phyloP scores from a whole-genome alignment of 1,140 invertebrate species.

The Druon quercuslanigerum region DNA sequence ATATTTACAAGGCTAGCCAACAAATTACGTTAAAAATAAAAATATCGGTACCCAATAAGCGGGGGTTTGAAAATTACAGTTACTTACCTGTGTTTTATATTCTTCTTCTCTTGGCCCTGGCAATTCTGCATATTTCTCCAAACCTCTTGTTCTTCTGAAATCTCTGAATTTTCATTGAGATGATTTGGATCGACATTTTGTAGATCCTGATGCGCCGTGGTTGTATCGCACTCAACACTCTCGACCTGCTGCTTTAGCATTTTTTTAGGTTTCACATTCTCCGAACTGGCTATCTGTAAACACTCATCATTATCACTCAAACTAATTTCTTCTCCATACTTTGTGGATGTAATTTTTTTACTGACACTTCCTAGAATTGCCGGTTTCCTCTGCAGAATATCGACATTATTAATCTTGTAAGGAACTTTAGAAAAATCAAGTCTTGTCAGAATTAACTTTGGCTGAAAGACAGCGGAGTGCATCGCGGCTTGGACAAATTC shows the following conservation, averaged over 20 bases:
- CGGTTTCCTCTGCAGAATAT: not conserved
- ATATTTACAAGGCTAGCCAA: no score
- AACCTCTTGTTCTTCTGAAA: not conserved
- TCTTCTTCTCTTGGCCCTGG: no score
- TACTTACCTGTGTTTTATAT: conserved; percentile 1
- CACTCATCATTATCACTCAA: not conserved
- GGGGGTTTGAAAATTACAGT: no score
- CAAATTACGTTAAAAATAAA: no score
- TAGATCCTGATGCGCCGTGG: conserved; percentile 14
- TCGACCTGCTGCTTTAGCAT: conserved; percentile 6
- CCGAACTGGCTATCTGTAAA: not conserved
- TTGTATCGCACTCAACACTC: conserved; percentile 21
- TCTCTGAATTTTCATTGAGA: not conserved
- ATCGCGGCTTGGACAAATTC: conserved; percentile 58
- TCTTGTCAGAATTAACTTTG: conserved; percentile 60
- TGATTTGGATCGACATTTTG: not conserved
- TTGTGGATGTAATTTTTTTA: not conserved
- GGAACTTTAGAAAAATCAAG: not conserved
- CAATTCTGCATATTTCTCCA: not conserved
- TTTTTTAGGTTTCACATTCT: not conserved
- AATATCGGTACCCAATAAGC: no score
- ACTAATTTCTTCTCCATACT: not conserved
- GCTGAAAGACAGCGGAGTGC: conserved; percentile 65
- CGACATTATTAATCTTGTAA: conserved; percentile 10
- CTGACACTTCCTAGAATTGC: not conserved